Conservation (phyloP, 2,797 vertebrate genomes). For the Tangara arthus region DNA sequence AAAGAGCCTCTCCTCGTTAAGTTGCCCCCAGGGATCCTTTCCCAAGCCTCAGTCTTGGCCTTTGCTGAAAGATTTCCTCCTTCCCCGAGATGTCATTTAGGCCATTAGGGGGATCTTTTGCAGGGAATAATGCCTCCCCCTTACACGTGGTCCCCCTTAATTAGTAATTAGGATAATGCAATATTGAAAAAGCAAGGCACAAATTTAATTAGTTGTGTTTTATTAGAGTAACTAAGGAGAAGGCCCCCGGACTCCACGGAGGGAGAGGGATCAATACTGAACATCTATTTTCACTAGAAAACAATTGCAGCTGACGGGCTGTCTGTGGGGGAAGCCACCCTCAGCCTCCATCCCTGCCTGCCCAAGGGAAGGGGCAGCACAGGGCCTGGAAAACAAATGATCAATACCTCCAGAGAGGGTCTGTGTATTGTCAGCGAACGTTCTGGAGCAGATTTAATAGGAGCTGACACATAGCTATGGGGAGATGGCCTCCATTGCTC, state of each 20-base stretch:
- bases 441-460: not conserved
- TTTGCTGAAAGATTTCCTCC: conserved; percentile 48
- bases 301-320: not conserved
- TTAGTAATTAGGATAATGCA: conserved; percentile 13
- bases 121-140: not conserved
- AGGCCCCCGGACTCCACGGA: not conserved
- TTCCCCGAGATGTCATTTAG: not conserved
- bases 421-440: not conserved
- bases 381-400: not conserved
- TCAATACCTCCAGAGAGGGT: not conserved
- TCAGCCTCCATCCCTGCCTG: not conserved
- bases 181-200: conserved; percentile 28
- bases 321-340: not conserved
- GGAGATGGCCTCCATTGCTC: conserved; percentile 29
- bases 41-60: not conserved
- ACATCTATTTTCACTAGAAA: conserved; percentile 37
- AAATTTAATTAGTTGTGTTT: conserved; percentile 39
- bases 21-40: not conserved
- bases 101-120: conserved; percentile 36
- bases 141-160: conserved; percentile 12
- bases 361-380: not conserved
- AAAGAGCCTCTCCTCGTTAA: not conserved
- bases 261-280: not conserved
- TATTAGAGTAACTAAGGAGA: conserved; percentile 28
- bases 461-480: conserved; percentile 44